Evolutionary conservation across 2,797 vertebrate genomes (phyloP), one percentile per base, ranked within the genome.

Genomic region (Melanotaenia boesemani): DNA sequence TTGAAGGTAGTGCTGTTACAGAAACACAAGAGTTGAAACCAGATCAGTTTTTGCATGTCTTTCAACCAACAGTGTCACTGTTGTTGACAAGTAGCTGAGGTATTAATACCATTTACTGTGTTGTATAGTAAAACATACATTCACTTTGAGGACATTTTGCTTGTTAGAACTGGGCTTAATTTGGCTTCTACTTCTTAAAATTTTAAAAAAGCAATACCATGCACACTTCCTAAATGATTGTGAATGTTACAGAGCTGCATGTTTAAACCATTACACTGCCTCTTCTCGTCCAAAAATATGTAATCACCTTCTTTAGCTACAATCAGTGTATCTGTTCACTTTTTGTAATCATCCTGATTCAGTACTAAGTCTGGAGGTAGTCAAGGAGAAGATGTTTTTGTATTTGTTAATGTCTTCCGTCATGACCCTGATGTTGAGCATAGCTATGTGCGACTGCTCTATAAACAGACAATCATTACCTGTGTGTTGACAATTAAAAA

Each of bases 381-480:
- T 69, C 46, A 62, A 68, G 57, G 52, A 67, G 74, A 80, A 63
- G 60, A 56, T 79, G 0, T 7, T 6, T 54, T 70, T 82, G 67
- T 70, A 74, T 69, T 24, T 60, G 39, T 82, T 50, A 48, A 22
- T 50, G 82, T 88, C 82, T 50, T 50, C 56, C 39, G 76, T 71
- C 34, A 77, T 62, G 65, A 78, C 57, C 74, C 41, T 44, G 36
- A 79, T 66, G 70, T 70, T 73, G 67, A 87, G 80, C 73, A 74
- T 74, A 77, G 76, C 76, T 81, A 88, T 84, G 77, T 88, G 68
- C 83, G 74, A 81, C 80, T 77, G 76, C 78, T 89, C 71, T 60
- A 62, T 81, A 34, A 68, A 70, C 84, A 86, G 91, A 92, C 93
- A 93, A 94, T 94, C 91, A 84, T 82, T 81, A 60, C 67, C 12